Evolutionary conservation across 2,888 invertebrate genomes (phyloP).

Genomic region (Hypercompe scribonia): DNA sequence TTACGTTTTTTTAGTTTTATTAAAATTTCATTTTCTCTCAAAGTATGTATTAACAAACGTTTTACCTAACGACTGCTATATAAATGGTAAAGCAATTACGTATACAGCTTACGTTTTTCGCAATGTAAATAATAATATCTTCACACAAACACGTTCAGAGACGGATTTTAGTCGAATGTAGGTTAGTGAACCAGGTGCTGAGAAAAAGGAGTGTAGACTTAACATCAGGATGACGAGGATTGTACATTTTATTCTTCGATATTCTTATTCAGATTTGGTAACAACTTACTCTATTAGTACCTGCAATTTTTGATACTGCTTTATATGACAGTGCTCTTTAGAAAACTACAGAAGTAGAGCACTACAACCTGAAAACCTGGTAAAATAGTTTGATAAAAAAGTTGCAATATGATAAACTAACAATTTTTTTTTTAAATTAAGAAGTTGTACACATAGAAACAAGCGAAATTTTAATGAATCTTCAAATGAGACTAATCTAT

Average conservation of each 20-base stretch:
- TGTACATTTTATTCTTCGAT: too few relatives aligned
- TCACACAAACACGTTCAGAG: not conserved
- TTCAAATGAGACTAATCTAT: too few relatives aligned
- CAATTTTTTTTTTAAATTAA: not conserved
- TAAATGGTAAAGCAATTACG: not conserved
- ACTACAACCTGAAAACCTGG: too few relatives aligned
- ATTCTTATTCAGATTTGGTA: not conserved
- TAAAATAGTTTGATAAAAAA: too few relatives aligned
- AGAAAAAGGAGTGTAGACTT: too few relatives aligned
- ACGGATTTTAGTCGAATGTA: not conserved
- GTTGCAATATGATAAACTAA: too few relatives aligned
- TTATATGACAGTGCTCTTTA: too few relatives aligned
- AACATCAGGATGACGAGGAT: too few relatives aligned
- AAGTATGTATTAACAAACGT: not conserved
- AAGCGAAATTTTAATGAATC: not conserved
- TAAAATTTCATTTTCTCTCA: slow-evolving; percentile 3
- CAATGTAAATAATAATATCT: not conserved
- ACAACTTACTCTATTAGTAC: not conserved
- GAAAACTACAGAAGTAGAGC: too few relatives aligned
- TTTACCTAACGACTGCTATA: not conserved
- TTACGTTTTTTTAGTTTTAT: slow-evolving; percentile 13
- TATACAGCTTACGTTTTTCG: not conserved
- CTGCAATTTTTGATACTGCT: not conserved
- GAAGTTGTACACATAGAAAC: not conserved
- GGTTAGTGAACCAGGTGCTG: too few relatives aligned